Conservation (phyloP, 2,888 invertebrate genomes). For the Brassicogethes aeneus region DNA sequence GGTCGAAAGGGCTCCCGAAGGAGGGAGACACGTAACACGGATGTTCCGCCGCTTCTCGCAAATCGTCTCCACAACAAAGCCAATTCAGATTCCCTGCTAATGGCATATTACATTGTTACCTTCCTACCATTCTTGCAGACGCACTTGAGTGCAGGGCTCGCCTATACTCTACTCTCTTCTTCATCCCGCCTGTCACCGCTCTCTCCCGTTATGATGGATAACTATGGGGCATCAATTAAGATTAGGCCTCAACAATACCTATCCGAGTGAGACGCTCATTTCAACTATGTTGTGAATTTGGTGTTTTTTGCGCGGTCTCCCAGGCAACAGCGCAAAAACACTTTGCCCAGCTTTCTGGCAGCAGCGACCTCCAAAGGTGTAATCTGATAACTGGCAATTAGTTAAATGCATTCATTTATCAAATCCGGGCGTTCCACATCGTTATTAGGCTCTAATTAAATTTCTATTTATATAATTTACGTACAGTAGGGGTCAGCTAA, state of each 20-base stretch:
- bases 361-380: constrained; percentile 28
- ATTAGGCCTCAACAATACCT: constrained; percentile 41
- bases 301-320: constrained; percentile 12
- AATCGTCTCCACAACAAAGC: constrained; percentile 39
- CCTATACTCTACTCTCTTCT: constrained; percentile 18
- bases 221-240: constrained; percentile 43
- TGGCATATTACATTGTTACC: constrained; percentile 45
- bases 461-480: constrained; percentile 36
- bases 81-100: constrained; percentile 44
- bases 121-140: constrained; percentile 32
- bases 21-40: constrained; percentile 17
- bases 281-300: no score
- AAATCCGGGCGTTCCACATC: constrained; percentile 29
- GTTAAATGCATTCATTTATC: constrained; percentile 41
- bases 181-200: constrained; percentile 17
- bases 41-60: constrained; percentile 21
- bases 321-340: constrained; percentile 28
- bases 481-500: constrained; percentile 33
- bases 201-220: constrained; percentile 41
- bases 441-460: constrained; percentile 40
- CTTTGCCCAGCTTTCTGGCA: constrained; percentile 39
- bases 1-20: constrained; percentile 13
- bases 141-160: constrained; percentile 30
- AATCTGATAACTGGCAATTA: constrained; percentile 41
- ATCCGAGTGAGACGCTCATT: constrained; percentile 27